Evolutionary conservation across 1,140 invertebrate species (phyloP), one percentile per base, ranked within the genome.

Genomic region (Halesus radiatus): DNA sequence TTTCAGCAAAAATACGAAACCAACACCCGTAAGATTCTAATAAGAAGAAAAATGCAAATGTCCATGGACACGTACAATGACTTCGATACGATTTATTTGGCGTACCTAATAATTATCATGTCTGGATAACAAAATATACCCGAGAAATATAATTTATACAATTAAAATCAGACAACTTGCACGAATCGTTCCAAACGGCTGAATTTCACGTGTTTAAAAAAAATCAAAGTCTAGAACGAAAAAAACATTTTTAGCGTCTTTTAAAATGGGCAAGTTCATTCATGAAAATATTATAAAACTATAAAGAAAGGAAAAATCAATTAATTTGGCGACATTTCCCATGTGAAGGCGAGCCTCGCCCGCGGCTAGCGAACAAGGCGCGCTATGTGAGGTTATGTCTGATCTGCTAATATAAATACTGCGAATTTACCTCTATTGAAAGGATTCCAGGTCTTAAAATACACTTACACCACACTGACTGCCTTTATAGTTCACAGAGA

Each of bases 391-490:
- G 76, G 80, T 81, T 81, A 81, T 79, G 76, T 75, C 58, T 45
- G 74, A 58, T 23, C 66, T 68, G 62, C 60, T 58, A 75, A 58
- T 78, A 78, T 78, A 81, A 81, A 81, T 81, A 78, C 20, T 75
- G 52, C 45, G 45, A 78, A 58, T 73, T 81, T 81, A 81, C 80
- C 80, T 81, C 72, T 66, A 52, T 73, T 72, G 23, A 54, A 54
- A 73, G 32, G 32, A 68, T 64, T 68, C 53, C 50, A 22, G 75
- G 54, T n/a, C 83, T 82, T 84, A 85, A 85, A 84, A 85, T 85
- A 86, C 84, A 83, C 84, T 78, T 78, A 82, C 82, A 84, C 84
- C 84, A 73, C 81, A 85, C 84, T 78, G 52, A 81, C 54, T 74
- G 77, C 78, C 80, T 83, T 32, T 74, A 84, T 81, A 84, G 84